Evolutionary conservation across 2,888 invertebrate genomes (phyloP).

Genomic region (Zeuzera pyrina): DNA sequence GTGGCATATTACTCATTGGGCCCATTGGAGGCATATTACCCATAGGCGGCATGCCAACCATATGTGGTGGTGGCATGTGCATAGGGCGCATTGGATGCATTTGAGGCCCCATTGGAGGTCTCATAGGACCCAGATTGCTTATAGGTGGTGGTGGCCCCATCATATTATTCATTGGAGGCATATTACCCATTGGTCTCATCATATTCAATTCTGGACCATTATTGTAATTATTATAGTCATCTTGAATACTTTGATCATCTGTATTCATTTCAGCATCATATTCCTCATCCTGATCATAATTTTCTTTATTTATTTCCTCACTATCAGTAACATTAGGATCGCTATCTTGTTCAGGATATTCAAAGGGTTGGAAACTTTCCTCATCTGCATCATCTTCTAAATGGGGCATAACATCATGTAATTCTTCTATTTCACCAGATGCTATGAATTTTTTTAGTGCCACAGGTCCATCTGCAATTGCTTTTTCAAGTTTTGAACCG

Average conservation of each 20-base stretch:
- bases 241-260: constrained; percentile 31
- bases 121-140: constrained; percentile 26
- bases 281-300: constrained; percentile 48
- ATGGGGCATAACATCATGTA: constrained; percentile 83
- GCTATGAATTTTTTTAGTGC: constrained; percentile 84
- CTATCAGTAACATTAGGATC: constrained; percentile 30
- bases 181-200: constrained; percentile 25
- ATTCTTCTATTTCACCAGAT: constrained; percentile 85
- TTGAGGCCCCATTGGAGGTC: constrained; percentile 24
- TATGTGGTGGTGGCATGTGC: constrained; percentile 25
- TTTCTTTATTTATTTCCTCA: constrained; percentile 36
- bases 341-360: constrained; percentile 48
- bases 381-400: constrained; percentile 75
- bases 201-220: constrained; percentile 18
- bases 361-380: constrained; percentile 56
- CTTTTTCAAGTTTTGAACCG: constrained; percentile 82
- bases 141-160: constrained; percentile 19
- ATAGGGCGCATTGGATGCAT: constrained; percentile 23
- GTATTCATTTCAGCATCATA: constrained; percentile 57
- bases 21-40: constrained; percentile 35
- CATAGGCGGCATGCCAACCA: constrained; percentile 29
- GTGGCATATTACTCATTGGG: constrained; percentile 33
- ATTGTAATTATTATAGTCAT: neutral
- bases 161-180: constrained; percentile 26
- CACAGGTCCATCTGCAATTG: constrained; percentile 83